Base-by-base conservation (phyloP, 2,888 invertebrate genomes). In the Andrena flavipes region DNA sequence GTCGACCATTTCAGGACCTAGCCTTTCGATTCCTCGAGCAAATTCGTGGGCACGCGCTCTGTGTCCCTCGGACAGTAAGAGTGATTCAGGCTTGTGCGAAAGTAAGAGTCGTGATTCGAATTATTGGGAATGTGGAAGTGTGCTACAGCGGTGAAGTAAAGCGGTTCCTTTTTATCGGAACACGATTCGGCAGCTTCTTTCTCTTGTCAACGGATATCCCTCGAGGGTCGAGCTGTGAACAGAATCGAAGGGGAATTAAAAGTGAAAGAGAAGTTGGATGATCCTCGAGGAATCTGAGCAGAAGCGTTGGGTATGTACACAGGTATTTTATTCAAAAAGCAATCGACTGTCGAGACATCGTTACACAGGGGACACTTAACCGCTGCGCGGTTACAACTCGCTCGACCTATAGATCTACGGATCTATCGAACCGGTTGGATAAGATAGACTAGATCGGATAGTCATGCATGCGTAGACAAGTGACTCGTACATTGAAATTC, bases 241-340 rank as follows among this genome's bases (percentile, higher is more conserved):
- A 54, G 54, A 56, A 23, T 8, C 23, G 23, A 10, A 23, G 13
- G 56, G 26, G 10, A 26, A 23, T 23, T 54, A 42, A 16, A 42
- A 16, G 20, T 51, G 5, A 63, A 35, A 23, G 6, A 16, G 13
- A 63, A 13, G 51, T 6, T 20, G 51, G n/a, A 56, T 60, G 75
- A 69, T n/a, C 51, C 67, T 77, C 80, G 78, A 86, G 81, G 71
- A 76, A 86, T 71, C 42, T 62, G 33, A 65, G 63, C 51, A 70
- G 73, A 63, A 30, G 56, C 64, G 13, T 73, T 72, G 73, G 74
- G 85, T 89, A 88, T 91, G 88, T 91, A 90, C 90, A 92, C 88
- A 90, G 87, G 86, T 91, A 87, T 92, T 91, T 56, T 91, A 91
- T 91, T 92, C 86, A 89, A 88, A 92, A 92, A 90, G 89, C 89